Conservation (phyloP, 2,113 vertebrate species). For the Gymnogyps californianus region DNA sequence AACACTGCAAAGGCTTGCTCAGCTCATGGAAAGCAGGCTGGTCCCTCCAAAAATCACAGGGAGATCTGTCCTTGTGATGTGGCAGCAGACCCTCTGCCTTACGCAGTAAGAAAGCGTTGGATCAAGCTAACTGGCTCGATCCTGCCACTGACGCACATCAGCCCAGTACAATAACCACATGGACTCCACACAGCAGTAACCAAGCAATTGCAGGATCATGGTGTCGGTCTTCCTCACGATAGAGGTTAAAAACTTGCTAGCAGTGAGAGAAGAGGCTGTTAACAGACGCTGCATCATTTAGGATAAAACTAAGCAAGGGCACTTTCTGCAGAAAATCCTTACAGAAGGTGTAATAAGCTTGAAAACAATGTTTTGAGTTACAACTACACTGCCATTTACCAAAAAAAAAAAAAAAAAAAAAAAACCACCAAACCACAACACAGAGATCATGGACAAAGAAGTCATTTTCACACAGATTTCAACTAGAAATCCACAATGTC, state of each 20-base stretch:
- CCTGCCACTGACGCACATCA: not conserved
- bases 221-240: not conserved
- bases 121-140: not conserved
- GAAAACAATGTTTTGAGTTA: not conserved
- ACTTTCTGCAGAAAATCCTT: not conserved
- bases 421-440: not conserved
- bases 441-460: not conserved
- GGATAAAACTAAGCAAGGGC: not conserved
- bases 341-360: not conserved
- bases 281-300: not conserved
- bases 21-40: not conserved
- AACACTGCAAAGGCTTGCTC: not conserved
- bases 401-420: not conserved
- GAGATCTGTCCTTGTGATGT: not conserved
- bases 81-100: not conserved
- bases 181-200: not conserved
- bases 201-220: not conserved
- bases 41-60: not conserved
- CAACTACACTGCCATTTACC: not conserved
- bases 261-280: not conserved
- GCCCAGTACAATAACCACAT: fast-evolving
- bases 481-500: not conserved
- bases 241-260: not conserved
- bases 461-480: not conserved
- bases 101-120: not conserved